Percentiles rank a stretch among this genome's conserved stretches.
Evolutionary conservation across 2,888 invertebrate genomes (phyloP).

Genomic region (Hydrotaea diabolus): DNA sequence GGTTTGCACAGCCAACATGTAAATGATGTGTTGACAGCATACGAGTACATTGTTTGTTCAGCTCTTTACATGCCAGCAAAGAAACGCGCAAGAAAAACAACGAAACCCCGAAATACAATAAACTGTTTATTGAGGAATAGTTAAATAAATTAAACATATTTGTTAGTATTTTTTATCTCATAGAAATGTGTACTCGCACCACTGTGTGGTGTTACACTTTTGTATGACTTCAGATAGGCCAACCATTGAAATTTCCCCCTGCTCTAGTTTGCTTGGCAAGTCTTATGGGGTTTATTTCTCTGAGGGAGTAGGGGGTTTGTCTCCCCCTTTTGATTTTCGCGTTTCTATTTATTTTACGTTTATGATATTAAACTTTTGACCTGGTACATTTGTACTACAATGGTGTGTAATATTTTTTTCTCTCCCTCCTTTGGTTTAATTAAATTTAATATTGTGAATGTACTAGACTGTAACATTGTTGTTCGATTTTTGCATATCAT

Average conservation of each 20-base stretch:
- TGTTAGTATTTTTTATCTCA: slow-evolving; percentile 41
- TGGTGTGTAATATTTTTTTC: neutral
- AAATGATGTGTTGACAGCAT: slow-evolving; percentile 64
- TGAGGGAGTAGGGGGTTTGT: neutral
- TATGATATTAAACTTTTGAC: slow-evolving; percentile 67
- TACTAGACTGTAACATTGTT: slow-evolving; percentile 10
- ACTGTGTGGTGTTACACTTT: slow-evolving; percentile 57
- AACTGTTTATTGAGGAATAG: slow-evolving; percentile 55
- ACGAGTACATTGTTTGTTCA: slow-evolving; percentile 48
- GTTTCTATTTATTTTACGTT: slow-evolving; percentile 57
- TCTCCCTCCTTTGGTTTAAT: slow-evolving; percentile 47
- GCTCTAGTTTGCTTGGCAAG: neutral
- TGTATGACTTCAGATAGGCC: neutral
- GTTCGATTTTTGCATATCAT: slow-evolving; percentile 42
- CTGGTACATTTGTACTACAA: slow-evolving; percentile 37
- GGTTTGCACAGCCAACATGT: slow-evolving; percentile 15
- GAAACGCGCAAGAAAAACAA: neutral
- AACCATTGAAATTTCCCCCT: neutral
- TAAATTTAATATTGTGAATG: slow-evolving; percentile 48
- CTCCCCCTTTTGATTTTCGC: neutral
- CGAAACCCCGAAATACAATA: slow-evolving; percentile 15
- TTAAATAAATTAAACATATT: slow-evolving; percentile 58
- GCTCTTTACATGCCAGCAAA: neutral
- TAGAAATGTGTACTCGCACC: slow-evolving; percentile 32
- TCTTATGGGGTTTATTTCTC: too few relatives aligned